phyloP scores from a whole-genome alignment of 2,113 vertebrate species.

The Xenotilapia leptura region DNA sequence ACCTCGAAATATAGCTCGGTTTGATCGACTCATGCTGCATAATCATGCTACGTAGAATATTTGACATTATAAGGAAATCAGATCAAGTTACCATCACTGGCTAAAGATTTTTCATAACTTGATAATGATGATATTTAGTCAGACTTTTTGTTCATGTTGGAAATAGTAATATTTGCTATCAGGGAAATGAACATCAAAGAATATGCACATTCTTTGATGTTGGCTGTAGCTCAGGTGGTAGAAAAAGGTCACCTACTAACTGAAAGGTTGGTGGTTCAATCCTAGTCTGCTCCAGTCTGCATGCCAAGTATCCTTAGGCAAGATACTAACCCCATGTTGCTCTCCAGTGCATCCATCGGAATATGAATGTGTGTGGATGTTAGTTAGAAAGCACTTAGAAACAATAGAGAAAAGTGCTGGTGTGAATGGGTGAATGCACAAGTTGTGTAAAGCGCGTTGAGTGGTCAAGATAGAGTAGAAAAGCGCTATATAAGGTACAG shows the following conservation, averaged over 20 bases:
- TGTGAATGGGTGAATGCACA: neutral
- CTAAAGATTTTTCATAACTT: neutral
- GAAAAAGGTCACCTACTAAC: neutral
- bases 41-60: neutral
- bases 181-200: neutral
- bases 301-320: neutral
- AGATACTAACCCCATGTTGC: neutral
- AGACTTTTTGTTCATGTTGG: neutral
- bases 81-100: neutral
- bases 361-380: neutral
- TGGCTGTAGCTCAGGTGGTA: neutral
- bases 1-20: neutral
- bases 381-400: neutral
- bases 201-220: fast-evolving
- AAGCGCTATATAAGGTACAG: neutral
- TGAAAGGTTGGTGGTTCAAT: neutral
- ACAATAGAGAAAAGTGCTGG: neutral
- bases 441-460: neutral
- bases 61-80: neutral
- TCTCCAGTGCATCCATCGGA: neutral
- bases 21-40: neutral
- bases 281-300: neutral
- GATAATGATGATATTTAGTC: neutral
- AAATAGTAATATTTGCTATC: neutral
- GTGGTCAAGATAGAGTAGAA: neutral